Conservation (phyloP, 2,113 vertebrate species). For the Hippocampus abdominalis region DNA sequence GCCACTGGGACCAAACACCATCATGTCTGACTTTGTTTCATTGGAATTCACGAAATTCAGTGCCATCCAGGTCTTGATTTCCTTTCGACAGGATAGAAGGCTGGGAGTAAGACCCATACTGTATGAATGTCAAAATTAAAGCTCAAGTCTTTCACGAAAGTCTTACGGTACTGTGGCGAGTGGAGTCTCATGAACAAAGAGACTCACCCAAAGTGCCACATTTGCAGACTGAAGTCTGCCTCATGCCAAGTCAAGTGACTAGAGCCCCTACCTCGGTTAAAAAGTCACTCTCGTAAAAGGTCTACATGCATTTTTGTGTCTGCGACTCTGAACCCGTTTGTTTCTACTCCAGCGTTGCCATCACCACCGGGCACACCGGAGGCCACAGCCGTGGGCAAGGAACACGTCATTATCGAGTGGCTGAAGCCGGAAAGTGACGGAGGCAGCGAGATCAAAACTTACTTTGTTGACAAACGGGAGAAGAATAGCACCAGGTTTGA, state of each 20-base stretch:
- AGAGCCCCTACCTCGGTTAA: neutral
- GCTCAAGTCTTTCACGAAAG: too few relatives aligned
- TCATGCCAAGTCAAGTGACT: too few relatives aligned
- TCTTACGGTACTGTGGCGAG: too few relatives aligned
- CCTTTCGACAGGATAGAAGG: too few relatives aligned
- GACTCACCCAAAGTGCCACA: too few relatives aligned
- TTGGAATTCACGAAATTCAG: too few relatives aligned
- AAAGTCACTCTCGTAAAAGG: neutral
- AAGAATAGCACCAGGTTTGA: slow-evolving; percentile 86
- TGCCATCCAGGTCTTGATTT: too few relatives aligned
- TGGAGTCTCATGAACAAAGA: too few relatives aligned
- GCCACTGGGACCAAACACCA: too few relatives aligned
- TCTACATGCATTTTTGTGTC: neutral
- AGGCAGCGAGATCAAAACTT: slow-evolving; percentile 91
- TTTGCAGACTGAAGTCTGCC: neutral
- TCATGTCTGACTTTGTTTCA: too few relatives aligned
- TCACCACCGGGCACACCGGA: slow-evolving; percentile 85
- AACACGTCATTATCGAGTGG: slow-evolving; percentile 96
- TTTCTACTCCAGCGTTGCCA: slow-evolving; percentile 77
- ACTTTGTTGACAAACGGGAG: slow-evolving; percentile 94
- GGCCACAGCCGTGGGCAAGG: slow-evolving; percentile 79
- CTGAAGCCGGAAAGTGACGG: slow-evolving; percentile 91
- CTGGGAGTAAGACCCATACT: too few relatives aligned
- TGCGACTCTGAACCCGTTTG: neutral
- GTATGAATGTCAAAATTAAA: too few relatives aligned